phyloP scores from a whole-genome alignment of 1,140 invertebrate genomes.

The Penaeus japonicus region DNA sequence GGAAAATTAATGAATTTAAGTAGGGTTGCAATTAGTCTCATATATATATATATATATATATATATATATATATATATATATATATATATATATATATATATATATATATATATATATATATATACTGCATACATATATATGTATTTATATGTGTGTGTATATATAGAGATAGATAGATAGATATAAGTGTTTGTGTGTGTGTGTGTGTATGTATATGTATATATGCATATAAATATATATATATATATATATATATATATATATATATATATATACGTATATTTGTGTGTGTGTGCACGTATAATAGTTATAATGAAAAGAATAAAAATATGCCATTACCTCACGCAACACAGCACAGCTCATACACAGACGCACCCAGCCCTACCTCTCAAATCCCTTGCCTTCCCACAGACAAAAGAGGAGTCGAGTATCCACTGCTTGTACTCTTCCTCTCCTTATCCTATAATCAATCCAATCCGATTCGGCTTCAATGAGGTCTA shows the following conservation, averaged over 20 bases:
- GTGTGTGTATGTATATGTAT: background rate
- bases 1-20: background rate
- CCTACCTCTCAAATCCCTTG: no score
- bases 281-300: no score
- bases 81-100: background rate
- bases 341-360: no score
- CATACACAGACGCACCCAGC: no score
- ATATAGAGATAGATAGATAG: background rate
- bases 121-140: background rate
- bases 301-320: no score
- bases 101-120: background rate
- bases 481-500: no score
- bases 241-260: background rate
- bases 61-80: background rate
- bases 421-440: no score
- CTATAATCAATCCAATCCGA: no score
- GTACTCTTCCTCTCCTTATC: no score
- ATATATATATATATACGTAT: no score
- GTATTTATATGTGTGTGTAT: background rate
- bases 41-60: constrained; percentile 5
- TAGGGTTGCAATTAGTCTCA: background rate
- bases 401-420: no score
- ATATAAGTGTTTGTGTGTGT: background rate
- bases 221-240: background rate
- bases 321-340: no score